Evolutionary conservation across 2,113 vertebrate genomes (phyloP).

Genomic region (Malurus cyaneus): DNA sequence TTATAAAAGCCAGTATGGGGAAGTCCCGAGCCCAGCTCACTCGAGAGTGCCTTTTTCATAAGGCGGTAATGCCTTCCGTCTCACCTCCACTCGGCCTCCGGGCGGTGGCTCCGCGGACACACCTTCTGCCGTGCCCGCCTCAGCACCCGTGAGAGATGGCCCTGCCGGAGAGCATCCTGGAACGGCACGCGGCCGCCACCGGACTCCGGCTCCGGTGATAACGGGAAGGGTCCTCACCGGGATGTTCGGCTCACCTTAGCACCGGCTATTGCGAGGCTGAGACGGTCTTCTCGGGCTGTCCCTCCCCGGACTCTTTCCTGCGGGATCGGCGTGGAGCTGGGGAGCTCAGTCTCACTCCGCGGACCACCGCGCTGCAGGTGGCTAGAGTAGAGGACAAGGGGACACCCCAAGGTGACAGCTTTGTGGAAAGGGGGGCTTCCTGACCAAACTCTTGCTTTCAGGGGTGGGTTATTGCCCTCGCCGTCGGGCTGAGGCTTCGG

Average conservation of each 20-base stretch:
- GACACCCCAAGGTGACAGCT: not conserved
- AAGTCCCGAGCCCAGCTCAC: not conserved
- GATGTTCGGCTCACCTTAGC: not conserved
- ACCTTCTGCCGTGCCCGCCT: not conserved
- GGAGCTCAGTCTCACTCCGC: not conserved
- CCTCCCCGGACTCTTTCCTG: not conserved
- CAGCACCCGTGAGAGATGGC: constrained; percentile 65
- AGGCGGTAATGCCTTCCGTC: not conserved
- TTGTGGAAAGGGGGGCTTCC: not conserved
- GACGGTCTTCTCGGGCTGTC: no score
- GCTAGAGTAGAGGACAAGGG: not conserved
- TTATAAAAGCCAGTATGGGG: not conserved
- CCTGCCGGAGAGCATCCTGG: no score
- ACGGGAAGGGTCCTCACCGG: no score
- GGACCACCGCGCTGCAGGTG: not conserved
- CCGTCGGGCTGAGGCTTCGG: not conserved
- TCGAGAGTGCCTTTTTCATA: not conserved
- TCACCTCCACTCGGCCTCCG: no score
- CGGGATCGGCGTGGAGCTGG: not conserved
- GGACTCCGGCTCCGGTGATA: rapidly evolving
- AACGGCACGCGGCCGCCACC: rapidly evolving
- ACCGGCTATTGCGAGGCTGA: not conserved
- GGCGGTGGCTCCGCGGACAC: not conserved
- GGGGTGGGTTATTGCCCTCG: not conserved
- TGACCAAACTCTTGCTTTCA: not conserved